Conservation (phyloP, 2,113 vertebrate genomes). For the Prolemur simus region DNA sequence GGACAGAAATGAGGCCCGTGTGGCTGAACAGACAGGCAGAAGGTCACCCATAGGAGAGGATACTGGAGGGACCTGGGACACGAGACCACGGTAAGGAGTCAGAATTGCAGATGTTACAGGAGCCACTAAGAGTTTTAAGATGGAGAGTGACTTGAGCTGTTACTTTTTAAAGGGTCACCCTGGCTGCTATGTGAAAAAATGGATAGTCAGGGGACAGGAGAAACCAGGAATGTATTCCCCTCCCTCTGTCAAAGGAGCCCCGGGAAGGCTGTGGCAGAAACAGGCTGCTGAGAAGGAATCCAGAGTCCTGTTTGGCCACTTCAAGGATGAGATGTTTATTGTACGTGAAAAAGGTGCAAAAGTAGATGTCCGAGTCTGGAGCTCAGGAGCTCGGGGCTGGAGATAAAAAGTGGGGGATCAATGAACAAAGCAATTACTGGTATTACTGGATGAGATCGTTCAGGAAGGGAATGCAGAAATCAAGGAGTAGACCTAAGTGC, state of each 20-base stretch:
- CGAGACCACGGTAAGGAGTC: not conserved
- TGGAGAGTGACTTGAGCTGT: not conserved
- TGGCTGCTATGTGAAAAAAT: not conserved
- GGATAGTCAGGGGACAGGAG: not conserved
- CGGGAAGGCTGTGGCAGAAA: not conserved
- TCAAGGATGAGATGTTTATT: not conserved
- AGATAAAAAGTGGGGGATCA: not conserved
- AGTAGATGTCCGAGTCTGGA: not conserved
- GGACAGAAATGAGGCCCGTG: not conserved
- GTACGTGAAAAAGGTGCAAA: not conserved
- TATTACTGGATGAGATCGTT: not conserved
- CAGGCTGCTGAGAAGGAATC: not conserved
- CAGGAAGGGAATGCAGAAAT: not conserved
- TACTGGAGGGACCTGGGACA: accelerated
- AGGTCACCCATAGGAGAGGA: not conserved
- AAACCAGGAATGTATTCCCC: not conserved
- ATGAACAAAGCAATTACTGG: not conserved
- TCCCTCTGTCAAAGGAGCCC: not conserved
- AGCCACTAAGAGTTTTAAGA: not conserved
- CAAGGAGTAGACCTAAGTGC: not conserved
- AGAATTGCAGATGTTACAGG: not conserved
- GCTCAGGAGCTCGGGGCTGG: not conserved
- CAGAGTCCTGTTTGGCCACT: not conserved
- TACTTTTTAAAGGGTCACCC: not conserved
- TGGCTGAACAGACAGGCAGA: not conserved